Conservation (phyloP, 2,888 invertebrate species). For the Imbricaverruca yamaguchii region DNA sequence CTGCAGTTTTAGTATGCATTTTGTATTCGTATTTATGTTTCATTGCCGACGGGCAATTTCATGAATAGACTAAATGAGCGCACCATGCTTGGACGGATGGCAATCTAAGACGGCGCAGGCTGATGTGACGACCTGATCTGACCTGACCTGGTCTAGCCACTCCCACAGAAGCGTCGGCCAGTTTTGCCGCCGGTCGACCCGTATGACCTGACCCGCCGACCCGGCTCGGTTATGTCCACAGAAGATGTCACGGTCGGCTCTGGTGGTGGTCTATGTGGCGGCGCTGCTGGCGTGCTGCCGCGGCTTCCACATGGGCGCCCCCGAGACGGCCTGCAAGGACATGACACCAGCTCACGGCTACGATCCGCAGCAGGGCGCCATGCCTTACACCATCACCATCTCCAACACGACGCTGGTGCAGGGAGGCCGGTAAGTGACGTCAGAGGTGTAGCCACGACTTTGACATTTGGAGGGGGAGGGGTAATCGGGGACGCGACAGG, state of each 20-base stretch:
- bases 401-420: neutral
- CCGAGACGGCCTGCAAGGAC: neutral
- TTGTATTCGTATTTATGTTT: no score
- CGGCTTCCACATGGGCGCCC: slow-evolving; percentile 7
- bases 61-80: no score
- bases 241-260: neutral
- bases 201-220: neutral
- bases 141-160: no score
- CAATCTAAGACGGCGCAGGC: no score
- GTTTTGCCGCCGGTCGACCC: no score
- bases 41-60: no score
- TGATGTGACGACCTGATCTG: no score
- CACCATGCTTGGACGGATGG: no score
- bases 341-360: neutral
- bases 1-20: no score
- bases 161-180: no score
- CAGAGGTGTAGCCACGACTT: neutral
- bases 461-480: neutral
- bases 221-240: neutral
- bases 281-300: neutral
- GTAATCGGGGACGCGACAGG: no score
- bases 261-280: neutral
- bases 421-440: neutral
- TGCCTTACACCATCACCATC: neutral
- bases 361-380: neutral